Evolutionary conservation across 2,888 invertebrate species (phyloP).

Genomic region (Patella ulyssiponensis): DNA sequence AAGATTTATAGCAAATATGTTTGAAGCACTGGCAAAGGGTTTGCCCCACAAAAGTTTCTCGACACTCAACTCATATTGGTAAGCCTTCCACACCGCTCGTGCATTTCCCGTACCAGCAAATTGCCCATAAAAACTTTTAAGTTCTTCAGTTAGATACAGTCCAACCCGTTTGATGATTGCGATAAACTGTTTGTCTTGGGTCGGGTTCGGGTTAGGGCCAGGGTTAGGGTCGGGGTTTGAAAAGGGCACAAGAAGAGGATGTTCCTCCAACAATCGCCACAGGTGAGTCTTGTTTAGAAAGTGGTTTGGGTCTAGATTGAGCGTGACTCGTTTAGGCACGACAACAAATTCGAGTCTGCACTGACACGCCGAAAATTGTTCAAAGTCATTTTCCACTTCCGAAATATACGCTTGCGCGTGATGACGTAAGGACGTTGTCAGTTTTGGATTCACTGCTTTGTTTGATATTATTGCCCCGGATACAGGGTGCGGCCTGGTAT

Average conservation of each 20-base stretch:
- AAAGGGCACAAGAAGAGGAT: neutral
- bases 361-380: neutral
- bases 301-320: neutral
- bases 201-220: too few relatives aligned
- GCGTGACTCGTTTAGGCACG: neutral
- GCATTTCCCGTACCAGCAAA: neutral
- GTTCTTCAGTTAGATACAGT: neutral
- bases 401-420: neutral
- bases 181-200: neutral
- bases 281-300: neutral
- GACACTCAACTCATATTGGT: neutral
- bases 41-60: neutral
- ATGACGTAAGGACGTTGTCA: neutral
- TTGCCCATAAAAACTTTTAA: neutral
- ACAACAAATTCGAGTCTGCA: neutral
- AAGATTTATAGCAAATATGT: neutral
- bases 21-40: neutral
- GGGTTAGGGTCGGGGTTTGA: neutral
- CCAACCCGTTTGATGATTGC: neutral
- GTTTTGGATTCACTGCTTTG: too few relatives aligned
- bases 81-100: neutral
- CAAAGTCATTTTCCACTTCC: neutral
- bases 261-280: neutral
- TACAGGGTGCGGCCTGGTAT: too few relatives aligned
- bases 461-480: too few relatives aligned